These are phyloP conservation scores for Novumbra hubbsi DNA, from an alignment of 2,797 vertebrate species.

Conservation along the genomic window DNA sequence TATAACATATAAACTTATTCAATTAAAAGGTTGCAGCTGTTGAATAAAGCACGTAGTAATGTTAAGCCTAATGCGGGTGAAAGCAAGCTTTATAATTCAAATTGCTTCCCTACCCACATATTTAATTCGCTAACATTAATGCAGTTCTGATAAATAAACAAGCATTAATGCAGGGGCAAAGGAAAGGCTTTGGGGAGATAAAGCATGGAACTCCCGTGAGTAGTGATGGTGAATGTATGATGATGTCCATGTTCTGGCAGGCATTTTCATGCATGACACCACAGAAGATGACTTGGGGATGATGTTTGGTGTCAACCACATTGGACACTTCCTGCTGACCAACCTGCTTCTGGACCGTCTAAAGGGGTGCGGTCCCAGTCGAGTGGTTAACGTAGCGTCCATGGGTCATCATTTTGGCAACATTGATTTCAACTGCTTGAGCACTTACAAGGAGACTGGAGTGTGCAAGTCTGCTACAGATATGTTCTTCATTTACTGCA, in stretches of 20 bases:
- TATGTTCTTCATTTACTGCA: conserved; percentile 42
- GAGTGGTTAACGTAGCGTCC: conserved; percentile 64
- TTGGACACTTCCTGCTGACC: conserved; percentile 71
- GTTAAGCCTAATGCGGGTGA: too few relatives aligned
- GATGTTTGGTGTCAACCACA: conserved; percentile 71
- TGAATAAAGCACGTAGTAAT: too few relatives aligned
- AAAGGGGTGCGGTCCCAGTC: conserved; percentile 58
- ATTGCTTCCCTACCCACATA: not conserved
- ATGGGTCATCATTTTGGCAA: conserved; percentile 42
- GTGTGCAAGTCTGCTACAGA: conserved; percentile 16
- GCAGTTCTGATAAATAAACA: not conserved
- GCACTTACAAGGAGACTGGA: conserved; percentile 56
- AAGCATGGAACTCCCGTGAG: not conserved
- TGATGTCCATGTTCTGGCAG: conserved; percentile 32
- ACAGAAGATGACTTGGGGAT: conserved; percentile 66
- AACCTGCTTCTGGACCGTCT: conserved; percentile 61
- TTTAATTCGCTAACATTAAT: not conserved
- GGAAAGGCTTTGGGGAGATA: not conserved
- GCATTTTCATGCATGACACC: conserved; percentile 47
- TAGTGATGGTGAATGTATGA: not conserved
- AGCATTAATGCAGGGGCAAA: not conserved
- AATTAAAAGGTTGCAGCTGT: too few relatives aligned
- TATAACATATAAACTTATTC: too few relatives aligned
- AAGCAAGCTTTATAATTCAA: not conserved
- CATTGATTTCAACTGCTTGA: conserved; percentile 64